Evolutionary conservation across 2,797 vertebrate genomes (phyloP), one percentile per base, ranked within the genome.

Genomic region (Liasis olivaceus): DNA sequence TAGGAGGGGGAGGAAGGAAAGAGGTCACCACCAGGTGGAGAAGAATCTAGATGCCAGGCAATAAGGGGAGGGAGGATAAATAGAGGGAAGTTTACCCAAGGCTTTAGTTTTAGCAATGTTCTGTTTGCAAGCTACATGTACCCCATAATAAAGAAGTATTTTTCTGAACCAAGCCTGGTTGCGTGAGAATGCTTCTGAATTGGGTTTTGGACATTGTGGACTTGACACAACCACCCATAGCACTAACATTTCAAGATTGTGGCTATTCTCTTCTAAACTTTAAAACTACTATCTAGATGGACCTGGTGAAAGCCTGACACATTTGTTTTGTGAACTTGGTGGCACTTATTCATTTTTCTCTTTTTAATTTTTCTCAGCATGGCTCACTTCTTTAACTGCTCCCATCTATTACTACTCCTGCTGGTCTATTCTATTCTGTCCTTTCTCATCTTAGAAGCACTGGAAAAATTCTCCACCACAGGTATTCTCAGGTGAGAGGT

Each of bases 311-410:
- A 87, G 5, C n/a, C 26, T 63, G 60, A 28, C 28, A 28, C 8
- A 28, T 87, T 28, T 69, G 28, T 63, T 60, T 26, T 59, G 2
- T 47, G 56, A 90, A 63, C 9, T 22, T 59, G 36, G 28, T 84
- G 51, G 69, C 31, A 51, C 42, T 42, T 84, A 9, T 31, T 89
- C 2, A 11, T 56, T 60, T 91, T 87, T n/a, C 26, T 2, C 84
- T 85, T 51, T 51, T 64, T 89, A 47, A 36, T 89, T 36, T 72
- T 63, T 63, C n/a, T 89, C 85, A 62, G 56, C 58, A 28, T 5
- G 62, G 64, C 42, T 93, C 24, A n/a, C 28, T 24, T 90, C 92
- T 93, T 63, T 81, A 87, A 87, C 42, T 24, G 42, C 28, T 81
- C 58, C 54, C 42, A 42, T 81, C 85, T 63, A 20, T 90, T 93